These are phyloP conservation scores for Anoplolepis gracilipes DNA, from an alignment of 1,140 invertebrate species.

Conservation along the genomic window DNA sequence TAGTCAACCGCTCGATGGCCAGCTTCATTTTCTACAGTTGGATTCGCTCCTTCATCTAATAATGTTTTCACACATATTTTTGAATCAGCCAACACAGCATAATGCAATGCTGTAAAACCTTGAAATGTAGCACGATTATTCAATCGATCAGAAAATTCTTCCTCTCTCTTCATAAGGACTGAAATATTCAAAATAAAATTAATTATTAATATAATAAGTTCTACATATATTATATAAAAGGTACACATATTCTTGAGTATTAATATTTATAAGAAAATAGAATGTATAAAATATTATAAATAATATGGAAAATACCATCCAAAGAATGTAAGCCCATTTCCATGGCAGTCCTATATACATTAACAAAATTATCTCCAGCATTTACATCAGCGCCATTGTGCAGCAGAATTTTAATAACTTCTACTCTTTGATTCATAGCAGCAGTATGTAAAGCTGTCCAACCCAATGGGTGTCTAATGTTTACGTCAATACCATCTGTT, in stretches of 20 bases:
- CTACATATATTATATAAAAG: neutral
- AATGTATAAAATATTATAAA: neutral
- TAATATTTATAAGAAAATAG: slow-evolving; percentile 40
- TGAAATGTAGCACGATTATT: slow-evolving; percentile 92
- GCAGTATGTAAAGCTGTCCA: slow-evolving; percentile 96
- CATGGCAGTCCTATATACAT: slow-evolving; percentile 88
- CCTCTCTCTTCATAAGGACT: slow-evolving; percentile 90
- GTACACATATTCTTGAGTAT: neutral
- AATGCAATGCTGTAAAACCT: slow-evolving; percentile 96
- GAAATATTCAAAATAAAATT: slow-evolving; percentile 61
- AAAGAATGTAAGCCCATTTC: slow-evolving; percentile 87
- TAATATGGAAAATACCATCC: slow-evolving; percentile 86
- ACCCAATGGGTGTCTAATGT: slow-evolving; percentile 90
- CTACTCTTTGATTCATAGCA: slow-evolving; percentile 90
- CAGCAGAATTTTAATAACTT: slow-evolving; percentile 90
- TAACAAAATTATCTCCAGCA: slow-evolving; percentile 92
- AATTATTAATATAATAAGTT: slow-evolving; percentile 9
- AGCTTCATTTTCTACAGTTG: slow-evolving; percentile 91
- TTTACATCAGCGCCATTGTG: slow-evolving; percentile 93
- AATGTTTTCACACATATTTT: slow-evolving; percentile 87
- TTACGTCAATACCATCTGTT: slow-evolving; percentile 86
- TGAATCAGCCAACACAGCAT: slow-evolving; percentile 93
- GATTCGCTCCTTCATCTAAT: slow-evolving; percentile 90
- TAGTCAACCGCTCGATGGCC: slow-evolving; percentile 93
- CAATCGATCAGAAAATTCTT: slow-evolving; percentile 92